Evolutionary conservation across 2,113 vertebrate species (phyloP), one percentile per base, ranked within the genome.

Genomic region (Clupea harengus): DNA sequence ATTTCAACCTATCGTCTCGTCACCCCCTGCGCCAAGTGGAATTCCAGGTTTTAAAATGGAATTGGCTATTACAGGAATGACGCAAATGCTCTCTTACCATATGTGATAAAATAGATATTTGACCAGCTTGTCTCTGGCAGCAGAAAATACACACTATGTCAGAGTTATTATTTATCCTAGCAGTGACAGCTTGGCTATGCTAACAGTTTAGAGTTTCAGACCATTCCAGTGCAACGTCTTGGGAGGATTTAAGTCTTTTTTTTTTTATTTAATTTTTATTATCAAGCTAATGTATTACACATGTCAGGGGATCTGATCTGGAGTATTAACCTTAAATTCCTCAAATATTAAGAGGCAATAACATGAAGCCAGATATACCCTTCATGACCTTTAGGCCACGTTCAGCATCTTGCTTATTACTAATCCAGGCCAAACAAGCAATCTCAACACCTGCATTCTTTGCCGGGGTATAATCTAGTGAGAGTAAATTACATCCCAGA

Each of bases 41-140:
- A 78, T 78, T 78, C 72, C 28, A 78, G 72, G 72, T 78, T 78
- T 78, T 78, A 32, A 78, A 78, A 39, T 39, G 28, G 28, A 78
- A 3, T 78, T 32, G 9, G 72, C 72, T 39, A 78, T 78, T 67
- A 28, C 25, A 25, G 64, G 8, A 28, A 17, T 78, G 72, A 39
- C 72, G 28, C 72, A 78, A 44, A 39, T 78, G 32, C 72, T 39
- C 11, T 39, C 72, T 39, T 32, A 10, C 72, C 72, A 78, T 78
- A 32, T 78, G 25, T 75, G 67, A 75, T 22, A 20, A 60, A 20
- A 39, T 39, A 78, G 25, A 39, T 39, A 39, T 78, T 78, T 78
- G 72, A 78, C 28, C 72, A 78, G 72, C 11, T 72, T 72, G 64
- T 72, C 64, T 32, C 28, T 78, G 72, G 72, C 32, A 67, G 72